Evolutionary conservation across 2,797 vertebrate genomes (phyloP).

Genomic region (Pipistrellus pipistrellus): DNA sequence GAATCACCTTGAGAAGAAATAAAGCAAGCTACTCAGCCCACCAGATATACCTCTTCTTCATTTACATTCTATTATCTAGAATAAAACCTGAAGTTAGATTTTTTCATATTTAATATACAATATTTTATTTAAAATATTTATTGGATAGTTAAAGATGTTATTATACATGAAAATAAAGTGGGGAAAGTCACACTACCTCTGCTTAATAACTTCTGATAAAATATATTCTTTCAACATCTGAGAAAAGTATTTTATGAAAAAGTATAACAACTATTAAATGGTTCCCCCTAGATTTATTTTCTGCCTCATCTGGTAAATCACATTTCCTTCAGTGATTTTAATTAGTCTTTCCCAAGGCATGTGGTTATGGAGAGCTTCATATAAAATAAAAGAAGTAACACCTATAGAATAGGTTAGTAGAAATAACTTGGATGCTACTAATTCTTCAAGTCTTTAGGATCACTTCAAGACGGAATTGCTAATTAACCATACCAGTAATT

Average conservation of each 20-base stretch:
- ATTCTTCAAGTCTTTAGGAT: slow-evolving; percentile 52
- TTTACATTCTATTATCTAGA: not conserved
- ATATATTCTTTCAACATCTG: slow-evolving; percentile 35
- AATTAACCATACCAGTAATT: slow-evolving; percentile 26
- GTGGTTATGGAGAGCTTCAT: slow-evolving; percentile 40
- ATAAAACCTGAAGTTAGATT: not conserved
- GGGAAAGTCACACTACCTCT: not conserved
- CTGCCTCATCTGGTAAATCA: slow-evolving; percentile 57
- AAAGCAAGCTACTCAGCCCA: not conserved
- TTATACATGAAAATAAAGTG: slow-evolving; percentile 40
- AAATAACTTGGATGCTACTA: not conserved
- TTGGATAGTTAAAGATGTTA: slow-evolving; percentile 40
- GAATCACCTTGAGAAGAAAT: not conserved
- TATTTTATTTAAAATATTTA: slow-evolving; percentile 58
- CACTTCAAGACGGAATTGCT: slow-evolving; percentile 43
- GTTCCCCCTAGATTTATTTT: slow-evolving; percentile 66
- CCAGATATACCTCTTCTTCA: not conserved
- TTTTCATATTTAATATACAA: slow-evolving; percentile 38
- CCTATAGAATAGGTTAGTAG: slow-evolving; percentile 52
- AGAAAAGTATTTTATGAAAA: slow-evolving; percentile 63
- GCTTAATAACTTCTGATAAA: slow-evolving; percentile 18
- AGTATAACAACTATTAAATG: slow-evolving; percentile 53
- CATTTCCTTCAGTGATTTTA: slow-evolving; percentile 73
- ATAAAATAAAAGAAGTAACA: slow-evolving; percentile 66
- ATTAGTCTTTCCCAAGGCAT: slow-evolving; percentile 59